Conservation (phyloP, 2,888 invertebrate genomes). For the Idaea aversata region DNA sequence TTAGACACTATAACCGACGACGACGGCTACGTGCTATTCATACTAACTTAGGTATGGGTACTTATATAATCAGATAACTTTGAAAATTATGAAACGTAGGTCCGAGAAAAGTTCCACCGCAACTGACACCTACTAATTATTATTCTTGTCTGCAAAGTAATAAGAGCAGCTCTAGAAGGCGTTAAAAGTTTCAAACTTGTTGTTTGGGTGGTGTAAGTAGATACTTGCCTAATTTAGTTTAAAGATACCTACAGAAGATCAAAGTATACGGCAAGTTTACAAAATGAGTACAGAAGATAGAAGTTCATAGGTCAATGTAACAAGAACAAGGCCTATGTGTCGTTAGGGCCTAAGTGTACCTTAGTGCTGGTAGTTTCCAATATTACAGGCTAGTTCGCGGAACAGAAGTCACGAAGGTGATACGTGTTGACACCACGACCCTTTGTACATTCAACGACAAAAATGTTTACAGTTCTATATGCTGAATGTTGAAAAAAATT, state of each 20-base stretch:
- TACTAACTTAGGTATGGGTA: not conserved
- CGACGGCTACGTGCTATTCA: not conserved
- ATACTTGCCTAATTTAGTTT: not conserved
- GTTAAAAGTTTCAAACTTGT: not conserved
- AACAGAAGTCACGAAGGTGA: conserved; percentile 43
- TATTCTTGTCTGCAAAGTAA: conserved; percentile 4
- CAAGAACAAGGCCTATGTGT: not conserved
- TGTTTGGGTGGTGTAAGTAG: not conserved
- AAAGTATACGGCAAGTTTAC: too few relatives aligned
- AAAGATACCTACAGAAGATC: not conserved
- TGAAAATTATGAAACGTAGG: not conserved
- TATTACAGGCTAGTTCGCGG: conserved; percentile 24
- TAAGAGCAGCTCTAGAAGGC: not conserved
- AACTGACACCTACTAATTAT: not conserved
- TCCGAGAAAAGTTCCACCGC: not conserved
- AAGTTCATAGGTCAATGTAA: too few relatives aligned
- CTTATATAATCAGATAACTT: not conserved
- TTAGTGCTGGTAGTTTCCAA: not conserved
- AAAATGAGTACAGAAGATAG: too few relatives aligned
- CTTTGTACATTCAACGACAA: conserved; percentile 3
- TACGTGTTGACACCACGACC: conserved; percentile 46
- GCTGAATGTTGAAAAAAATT: not conserved
- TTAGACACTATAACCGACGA: not conserved
- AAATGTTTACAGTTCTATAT: not conserved
- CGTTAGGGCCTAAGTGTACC: not conserved